Evolutionary conservation across 2,797 vertebrate genomes (phyloP).

Genomic region (Poecilia wingei): DNA sequence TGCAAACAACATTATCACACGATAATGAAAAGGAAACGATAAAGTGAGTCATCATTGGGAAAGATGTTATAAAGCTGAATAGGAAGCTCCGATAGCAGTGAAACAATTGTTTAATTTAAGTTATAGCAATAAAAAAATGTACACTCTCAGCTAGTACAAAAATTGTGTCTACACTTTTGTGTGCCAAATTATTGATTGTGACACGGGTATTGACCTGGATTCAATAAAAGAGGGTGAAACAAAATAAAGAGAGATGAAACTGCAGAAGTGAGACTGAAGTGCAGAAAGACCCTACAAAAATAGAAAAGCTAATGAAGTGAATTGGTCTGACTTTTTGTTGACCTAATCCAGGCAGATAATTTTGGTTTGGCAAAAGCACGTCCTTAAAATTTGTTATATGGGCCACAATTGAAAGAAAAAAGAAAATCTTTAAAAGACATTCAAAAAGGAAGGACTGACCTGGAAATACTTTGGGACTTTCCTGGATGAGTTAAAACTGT

Average conservation of each 20-base stretch:
- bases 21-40: not conserved
- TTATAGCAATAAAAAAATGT: not conserved
- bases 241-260: conserved; percentile 23
- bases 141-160: not conserved
- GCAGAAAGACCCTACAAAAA: conserved; percentile 6
- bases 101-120: not conserved
- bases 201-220: conserved; percentile 56
- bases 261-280: conserved; percentile 7
- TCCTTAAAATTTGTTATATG: not conserved
- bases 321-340: conserved; percentile 16
- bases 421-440: not conserved
- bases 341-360: conserved; percentile 31
- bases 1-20: not conserved
- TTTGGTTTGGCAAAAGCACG: not conserved
- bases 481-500: not conserved
- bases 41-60: not conserved
- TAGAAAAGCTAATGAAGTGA: not conserved
- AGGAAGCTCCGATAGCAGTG: not conserved
- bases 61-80: not conserved
- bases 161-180: conserved; percentile 1
- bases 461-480: not conserved
- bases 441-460: not conserved
- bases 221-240: conserved; percentile 42
- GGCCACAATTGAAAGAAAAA: not conserved
- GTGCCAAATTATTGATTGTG: conserved; percentile 25